Evolutionary conservation across 1,140 invertebrate species (phyloP).

Genomic region (Drosophila tristis): DNA sequence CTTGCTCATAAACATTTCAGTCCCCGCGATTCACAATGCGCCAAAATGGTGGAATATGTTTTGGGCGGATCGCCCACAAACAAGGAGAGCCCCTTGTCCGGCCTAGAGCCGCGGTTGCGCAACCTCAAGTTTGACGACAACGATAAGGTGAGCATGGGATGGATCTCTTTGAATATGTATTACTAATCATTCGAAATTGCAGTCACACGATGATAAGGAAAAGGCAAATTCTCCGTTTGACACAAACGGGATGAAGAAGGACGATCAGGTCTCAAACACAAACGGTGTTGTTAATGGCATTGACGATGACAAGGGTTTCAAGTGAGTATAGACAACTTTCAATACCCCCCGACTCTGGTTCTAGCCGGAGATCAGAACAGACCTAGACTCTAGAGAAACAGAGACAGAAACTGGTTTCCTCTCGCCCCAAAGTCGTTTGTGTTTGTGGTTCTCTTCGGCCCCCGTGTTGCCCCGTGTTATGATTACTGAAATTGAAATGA

Average conservation of each 20-base stretch:
- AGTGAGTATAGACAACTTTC: constrained; percentile 88
- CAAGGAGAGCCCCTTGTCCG: constrained; percentile 88
- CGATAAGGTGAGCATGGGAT: constrained; percentile 70
- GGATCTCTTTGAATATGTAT: not conserved
- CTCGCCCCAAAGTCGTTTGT: constrained; percentile 5
- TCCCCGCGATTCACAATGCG: constrained; percentile 90
- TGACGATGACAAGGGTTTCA: constrained; percentile 96
- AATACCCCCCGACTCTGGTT: constrained; percentile 28
- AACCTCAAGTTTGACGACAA: constrained; percentile 88
- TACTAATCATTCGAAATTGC: constrained; percentile 17
- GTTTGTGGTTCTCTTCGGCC: constrained; percentile 17
- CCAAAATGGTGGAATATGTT: constrained; percentile 99
- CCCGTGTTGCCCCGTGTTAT: constrained; percentile 36
- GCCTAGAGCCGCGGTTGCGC: constrained; percentile 89
- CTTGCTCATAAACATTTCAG: constrained; percentile 33
- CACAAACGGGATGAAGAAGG: constrained; percentile 85
- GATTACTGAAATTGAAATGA: constrained; percentile 46
- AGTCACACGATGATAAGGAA: constrained; percentile 88
- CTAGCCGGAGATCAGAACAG: not conserved
- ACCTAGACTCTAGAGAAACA: constrained; percentile 6
- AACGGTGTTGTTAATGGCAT: constrained; percentile 91
- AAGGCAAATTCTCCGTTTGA: constrained; percentile 89
- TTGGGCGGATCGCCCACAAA: constrained; percentile 95
- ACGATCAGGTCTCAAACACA: constrained; percentile 89
- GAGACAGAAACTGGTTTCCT: constrained; percentile 34